Base-by-base conservation (phyloP, 2,888 invertebrate species). In the Oscheius sp. region DNA sequence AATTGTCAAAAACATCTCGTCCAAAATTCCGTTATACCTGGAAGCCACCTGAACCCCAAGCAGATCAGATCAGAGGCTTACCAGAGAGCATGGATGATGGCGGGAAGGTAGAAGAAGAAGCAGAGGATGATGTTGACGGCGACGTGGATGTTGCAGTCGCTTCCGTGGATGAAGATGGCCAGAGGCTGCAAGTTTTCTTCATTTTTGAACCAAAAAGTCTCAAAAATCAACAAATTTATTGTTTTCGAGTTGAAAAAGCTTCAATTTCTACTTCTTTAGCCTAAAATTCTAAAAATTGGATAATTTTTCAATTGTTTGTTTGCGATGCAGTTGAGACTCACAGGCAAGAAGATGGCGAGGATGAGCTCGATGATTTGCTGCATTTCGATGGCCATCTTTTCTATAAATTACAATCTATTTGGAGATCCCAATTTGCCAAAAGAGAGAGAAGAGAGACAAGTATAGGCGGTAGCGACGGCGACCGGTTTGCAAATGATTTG, bases 291-390 rank as follows among this genome's bases (percentile, higher is more conserved):
- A 4, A 29, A 6, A 55, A 55, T 6, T 20, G 5, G 10, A 3
- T 29, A 6, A 3, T 23, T 39, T 25, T 29, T 37, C 29, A 12
- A 27, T 46, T 12, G n/a, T 15, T 50, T 46, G 31, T 23, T 46
- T 48, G n/a, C 25, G 20, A 12, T 25, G 23, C 1, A 27, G 37
- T 8, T 58, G 15, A 37, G n/a, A 50, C 78, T 70, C 57, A 84
- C 84, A 53, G 84, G 83, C 23, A 84, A 69, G 79, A 84, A 80
- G 73, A 84, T 81, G 69, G 81, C 80, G 58, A 84, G 80, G 67
- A 84, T 82, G 37, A 84, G 64, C 77, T 84, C 84, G 76, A 84
- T 83, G 75, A 84, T 83, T 71, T 81, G 81, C 67, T 82, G 82
- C 69, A 77, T 76, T 69, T 77, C 78, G 73, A 81, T 79, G 31